These are phyloP conservation scores for Clarias batrachus DNA, from an alignment of 2,113 vertebrate species.

Conservation along the genomic window DNA sequence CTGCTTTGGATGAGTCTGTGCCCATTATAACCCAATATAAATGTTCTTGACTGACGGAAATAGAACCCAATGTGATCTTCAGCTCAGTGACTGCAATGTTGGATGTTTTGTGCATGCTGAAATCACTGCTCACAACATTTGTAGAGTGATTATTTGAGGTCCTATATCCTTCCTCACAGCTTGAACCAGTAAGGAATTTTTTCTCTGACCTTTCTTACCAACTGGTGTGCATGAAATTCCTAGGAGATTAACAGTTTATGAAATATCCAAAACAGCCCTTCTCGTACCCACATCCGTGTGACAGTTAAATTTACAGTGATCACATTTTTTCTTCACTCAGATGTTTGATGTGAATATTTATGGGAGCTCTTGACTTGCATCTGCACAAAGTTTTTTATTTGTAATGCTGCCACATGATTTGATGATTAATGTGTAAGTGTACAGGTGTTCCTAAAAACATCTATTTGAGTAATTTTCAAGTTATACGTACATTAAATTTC, in stretches of 20 bases:
- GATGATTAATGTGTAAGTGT: neutral
- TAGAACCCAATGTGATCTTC: neutral
- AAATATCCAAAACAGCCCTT: neutral
- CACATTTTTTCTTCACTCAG: neutral
- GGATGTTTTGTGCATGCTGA: neutral
- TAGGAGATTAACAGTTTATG: neutral
- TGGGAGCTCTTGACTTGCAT: neutral
- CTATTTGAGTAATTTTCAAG: neutral
- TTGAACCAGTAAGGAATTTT: neutral
- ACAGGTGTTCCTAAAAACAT: neutral
- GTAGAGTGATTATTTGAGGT: neutral
- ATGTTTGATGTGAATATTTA: too few species aligned
- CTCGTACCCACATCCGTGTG: neutral
- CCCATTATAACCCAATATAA: neutral
- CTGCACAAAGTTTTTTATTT: too few species aligned
- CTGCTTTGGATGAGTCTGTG: neutral
- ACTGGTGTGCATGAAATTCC: neutral
- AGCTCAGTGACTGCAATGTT: neutral
- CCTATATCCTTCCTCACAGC: neutral
- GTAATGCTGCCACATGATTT: neutral
- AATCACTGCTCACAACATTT: neutral
- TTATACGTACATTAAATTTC: neutral
- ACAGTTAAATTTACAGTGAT: neutral
- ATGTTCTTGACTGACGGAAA: neutral
- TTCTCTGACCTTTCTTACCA: neutral